phyloP scores from a whole-genome alignment of 2,797 vertebrate species.

The Rachycentron canadum region DNA sequence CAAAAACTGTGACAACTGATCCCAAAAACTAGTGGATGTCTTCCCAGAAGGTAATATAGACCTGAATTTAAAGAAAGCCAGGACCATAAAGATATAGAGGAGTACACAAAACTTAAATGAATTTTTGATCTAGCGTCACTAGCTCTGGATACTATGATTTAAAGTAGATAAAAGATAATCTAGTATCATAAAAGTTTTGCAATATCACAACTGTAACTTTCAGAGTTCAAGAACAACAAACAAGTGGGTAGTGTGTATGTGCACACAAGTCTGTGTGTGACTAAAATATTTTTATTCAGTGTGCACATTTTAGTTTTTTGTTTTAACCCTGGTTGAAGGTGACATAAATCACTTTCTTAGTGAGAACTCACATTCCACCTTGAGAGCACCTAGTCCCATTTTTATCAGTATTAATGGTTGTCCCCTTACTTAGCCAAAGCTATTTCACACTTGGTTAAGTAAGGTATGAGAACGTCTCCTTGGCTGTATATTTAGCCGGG shows the following conservation, averaged over 20 bases:
- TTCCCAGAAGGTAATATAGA: slow-evolving; percentile 6
- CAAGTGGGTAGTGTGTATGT: slow-evolving; percentile 16
- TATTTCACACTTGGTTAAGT: slow-evolving; percentile 91
- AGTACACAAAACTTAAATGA: neutral
- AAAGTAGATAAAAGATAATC: neutral
- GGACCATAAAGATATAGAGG: neutral
- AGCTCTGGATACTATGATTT: slow-evolving; percentile 4
- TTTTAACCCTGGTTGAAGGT: slow-evolving; percentile 82
- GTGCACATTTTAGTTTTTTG: slow-evolving; percentile 51
- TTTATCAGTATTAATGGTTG: slow-evolving; percentile 91
- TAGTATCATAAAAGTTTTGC: neutral
- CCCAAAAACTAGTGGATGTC: slow-evolving; percentile 3
- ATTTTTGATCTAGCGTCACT: neutral
- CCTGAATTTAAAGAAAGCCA: neutral
- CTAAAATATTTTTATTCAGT: slow-evolving; percentile 57
- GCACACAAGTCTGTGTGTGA: neutral
- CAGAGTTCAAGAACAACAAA: slow-evolving; percentile 18
- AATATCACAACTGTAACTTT: slow-evolving; percentile 19
- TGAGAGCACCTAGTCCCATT: slow-evolving; percentile 84
- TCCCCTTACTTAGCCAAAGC: slow-evolving; percentile 88
- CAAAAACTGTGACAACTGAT: slow-evolving; percentile 9
- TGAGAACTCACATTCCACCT: slow-evolving; percentile 87
- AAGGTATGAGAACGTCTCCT: slow-evolving; percentile 86
- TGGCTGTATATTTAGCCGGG: slow-evolving; percentile 84
- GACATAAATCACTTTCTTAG: slow-evolving; percentile 88